Percentiles rank a stretch among this genome's conserved stretches.
These are phyloP conservation scores for Amblyornis subalaris DNA, from an alignment of 2,113 vertebrate genomes.

Conservation along the genomic window DNA sequence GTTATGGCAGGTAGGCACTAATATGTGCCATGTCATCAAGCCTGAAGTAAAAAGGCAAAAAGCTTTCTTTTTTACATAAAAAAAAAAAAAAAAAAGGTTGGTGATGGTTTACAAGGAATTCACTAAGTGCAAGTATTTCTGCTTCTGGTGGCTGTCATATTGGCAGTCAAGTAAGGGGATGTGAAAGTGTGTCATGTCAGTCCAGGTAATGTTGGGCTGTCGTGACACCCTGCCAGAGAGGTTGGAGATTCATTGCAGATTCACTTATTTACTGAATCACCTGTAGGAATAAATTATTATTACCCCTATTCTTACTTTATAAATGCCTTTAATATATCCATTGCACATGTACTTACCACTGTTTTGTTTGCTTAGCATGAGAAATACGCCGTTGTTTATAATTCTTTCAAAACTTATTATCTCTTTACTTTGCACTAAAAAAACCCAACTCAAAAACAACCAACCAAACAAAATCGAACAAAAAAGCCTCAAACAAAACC, in stretches of 20 bases:
- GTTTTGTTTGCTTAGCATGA: neutral
- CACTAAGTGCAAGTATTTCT: neutral
- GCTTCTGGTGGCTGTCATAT: neutral
- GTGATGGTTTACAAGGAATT: neutral
- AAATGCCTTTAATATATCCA: neutral
- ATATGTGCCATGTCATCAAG: neutral
- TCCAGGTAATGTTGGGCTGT: neutral
- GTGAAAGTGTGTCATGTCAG: neutral
- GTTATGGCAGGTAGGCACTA: neutral
- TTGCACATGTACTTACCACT: neutral
- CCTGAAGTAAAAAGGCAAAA: neutral
- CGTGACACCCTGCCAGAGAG: neutral
- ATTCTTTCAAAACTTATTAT: neutral
- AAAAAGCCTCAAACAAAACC: accelerated
- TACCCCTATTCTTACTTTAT: neutral
- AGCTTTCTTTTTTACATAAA: neutral
- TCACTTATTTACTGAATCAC: neutral
- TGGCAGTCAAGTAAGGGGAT: neutral
- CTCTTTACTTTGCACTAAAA: neutral
- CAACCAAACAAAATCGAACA: neutral
- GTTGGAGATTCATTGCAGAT: neutral
- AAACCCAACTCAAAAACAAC: accelerated
- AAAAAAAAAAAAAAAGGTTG: neutral
- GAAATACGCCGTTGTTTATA: neutral
- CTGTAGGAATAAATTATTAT: neutral